These are phyloP conservation scores for Liposcelis brunnea DNA, from an alignment of 2,888 invertebrate genomes.

Conservation along the genomic window DNA sequence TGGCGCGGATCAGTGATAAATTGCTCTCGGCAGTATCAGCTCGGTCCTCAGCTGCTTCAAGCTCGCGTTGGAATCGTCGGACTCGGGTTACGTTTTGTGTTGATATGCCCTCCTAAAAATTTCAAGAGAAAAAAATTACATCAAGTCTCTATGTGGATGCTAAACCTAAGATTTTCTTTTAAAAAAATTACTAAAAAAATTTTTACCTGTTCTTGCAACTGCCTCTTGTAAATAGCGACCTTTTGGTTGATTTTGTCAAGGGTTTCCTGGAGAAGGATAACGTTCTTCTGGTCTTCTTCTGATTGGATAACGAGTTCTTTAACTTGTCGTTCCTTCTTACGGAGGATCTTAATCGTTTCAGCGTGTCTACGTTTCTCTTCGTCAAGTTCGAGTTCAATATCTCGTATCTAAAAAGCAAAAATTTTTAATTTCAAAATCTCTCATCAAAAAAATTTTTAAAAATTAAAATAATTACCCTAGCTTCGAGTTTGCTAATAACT, in stretches of 20 bases:
- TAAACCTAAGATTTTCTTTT: no score
- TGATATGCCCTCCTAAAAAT: conserved; percentile 67
- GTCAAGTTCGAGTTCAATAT: conserved; percentile 84
- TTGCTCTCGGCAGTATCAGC: conserved; percentile 90
- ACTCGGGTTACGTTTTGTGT: conserved; percentile 87
- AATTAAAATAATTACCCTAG: conserved; percentile 33
- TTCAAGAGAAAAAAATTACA: neutral
- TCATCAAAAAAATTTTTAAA: neutral
- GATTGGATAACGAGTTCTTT: conserved; percentile 91
- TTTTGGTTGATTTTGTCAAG: conserved; percentile 77
- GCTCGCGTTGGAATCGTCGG: conserved; percentile 93
- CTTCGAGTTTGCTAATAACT: conserved; percentile 94
- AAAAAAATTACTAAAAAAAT: no score
- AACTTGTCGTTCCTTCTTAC: conserved; percentile 94
- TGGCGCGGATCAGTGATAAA: conserved; percentile 86
- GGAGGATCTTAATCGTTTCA: conserved; percentile 91
- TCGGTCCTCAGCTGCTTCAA: conserved; percentile 94
- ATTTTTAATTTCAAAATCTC: neutral
- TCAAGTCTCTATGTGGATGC: no score
- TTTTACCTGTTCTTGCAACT: conserved; percentile 73
- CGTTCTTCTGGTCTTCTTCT: conserved; percentile 95
- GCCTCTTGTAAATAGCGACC: conserved; percentile 87
- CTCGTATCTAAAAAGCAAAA: conserved; percentile 45
- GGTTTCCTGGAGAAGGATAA: conserved; percentile 75
- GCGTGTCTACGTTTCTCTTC: conserved; percentile 95